These are phyloP conservation scores for Piaya cayana DNA, from an alignment of 2,113 vertebrate species.

Conservation along the genomic window DNA sequence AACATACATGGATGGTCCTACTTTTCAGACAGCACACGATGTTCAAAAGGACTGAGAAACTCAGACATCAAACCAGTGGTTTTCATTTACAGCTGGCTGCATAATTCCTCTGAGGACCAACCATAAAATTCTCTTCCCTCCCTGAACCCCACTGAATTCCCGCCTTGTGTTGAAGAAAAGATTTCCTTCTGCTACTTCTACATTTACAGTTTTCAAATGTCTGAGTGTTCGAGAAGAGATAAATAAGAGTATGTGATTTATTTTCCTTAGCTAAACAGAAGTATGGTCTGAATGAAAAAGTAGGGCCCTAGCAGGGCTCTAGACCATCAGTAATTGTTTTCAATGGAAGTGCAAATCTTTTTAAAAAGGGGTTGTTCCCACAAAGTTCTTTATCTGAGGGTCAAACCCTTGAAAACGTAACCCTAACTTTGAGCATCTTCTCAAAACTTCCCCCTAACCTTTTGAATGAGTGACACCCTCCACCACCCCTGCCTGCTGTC, in stretches of 20 bases:
- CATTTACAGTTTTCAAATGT: constrained; percentile 9
- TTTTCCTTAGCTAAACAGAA: background rate
- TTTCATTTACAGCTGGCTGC: background rate
- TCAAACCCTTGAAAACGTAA: background rate
- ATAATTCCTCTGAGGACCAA: background rate
- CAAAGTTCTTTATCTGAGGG: background rate
- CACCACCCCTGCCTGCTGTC: background rate
- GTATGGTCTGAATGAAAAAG: background rate
- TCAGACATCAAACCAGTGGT: background rate
- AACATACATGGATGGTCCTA: background rate
- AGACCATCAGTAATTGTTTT: background rate
- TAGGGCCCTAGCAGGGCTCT: background rate
- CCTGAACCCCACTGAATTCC: background rate
- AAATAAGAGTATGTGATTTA: background rate
- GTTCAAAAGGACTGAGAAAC: background rate
- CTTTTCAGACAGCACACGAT: background rate
- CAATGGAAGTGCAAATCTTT: background rate
- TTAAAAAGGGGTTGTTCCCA: background rate
- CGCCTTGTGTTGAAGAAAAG: background rate
- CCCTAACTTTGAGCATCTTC: background rate
- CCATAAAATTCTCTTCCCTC: background rate
- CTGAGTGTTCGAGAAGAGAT: background rate
- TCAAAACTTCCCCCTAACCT: background rate
- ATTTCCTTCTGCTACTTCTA: background rate
- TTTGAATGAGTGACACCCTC: background rate